phyloP scores from a whole-genome alignment of 2,888 invertebrate species.

The Lasioglossum morio region DNA sequence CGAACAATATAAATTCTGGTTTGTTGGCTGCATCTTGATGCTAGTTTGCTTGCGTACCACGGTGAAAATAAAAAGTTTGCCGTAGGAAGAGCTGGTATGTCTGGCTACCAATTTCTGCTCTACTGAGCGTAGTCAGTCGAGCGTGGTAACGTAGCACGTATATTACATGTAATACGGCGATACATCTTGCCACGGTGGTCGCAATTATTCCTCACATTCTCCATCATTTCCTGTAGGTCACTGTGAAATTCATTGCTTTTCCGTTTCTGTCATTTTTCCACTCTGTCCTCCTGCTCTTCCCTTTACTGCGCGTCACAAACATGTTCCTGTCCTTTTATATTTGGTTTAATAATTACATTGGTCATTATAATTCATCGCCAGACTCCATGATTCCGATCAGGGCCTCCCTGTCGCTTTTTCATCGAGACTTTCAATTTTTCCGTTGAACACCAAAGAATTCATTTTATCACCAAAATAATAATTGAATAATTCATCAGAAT shows the following conservation, averaged over 20 bases:
- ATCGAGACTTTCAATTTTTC: neutral
- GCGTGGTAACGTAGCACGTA: constrained; percentile 54
- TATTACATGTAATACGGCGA: constrained; percentile 48
- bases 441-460: neutral
- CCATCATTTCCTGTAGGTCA: constrained; percentile 63
- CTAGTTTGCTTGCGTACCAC: neutral
- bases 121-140: constrained; percentile 55
- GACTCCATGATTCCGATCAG: neutral
- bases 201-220: constrained; percentile 43
- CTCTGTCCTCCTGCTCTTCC: neutral
- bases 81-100: constrained; percentile 23
- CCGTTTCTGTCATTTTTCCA: constrained; percentile 19
- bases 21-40: neutral
- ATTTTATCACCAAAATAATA: neutral
- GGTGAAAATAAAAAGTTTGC: constrained; percentile 3
- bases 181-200: constrained; percentile 33
- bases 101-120: constrained; percentile 63
- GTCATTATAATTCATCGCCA: constrained; percentile 11
- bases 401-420: neutral
- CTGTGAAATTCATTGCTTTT: constrained; percentile 60
- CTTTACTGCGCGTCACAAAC: neutral
- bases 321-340: constrained; percentile 21
- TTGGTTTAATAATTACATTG: constrained; percentile 22
- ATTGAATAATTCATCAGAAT: neutral
- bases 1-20: neutral